A percentile compares a stretch with the other conserved stretches of the same genome.
These are phyloP conservation scores for Julus scanicus DNA, from an alignment of 2,888 invertebrate genomes.

Conservation along the genomic window DNA sequence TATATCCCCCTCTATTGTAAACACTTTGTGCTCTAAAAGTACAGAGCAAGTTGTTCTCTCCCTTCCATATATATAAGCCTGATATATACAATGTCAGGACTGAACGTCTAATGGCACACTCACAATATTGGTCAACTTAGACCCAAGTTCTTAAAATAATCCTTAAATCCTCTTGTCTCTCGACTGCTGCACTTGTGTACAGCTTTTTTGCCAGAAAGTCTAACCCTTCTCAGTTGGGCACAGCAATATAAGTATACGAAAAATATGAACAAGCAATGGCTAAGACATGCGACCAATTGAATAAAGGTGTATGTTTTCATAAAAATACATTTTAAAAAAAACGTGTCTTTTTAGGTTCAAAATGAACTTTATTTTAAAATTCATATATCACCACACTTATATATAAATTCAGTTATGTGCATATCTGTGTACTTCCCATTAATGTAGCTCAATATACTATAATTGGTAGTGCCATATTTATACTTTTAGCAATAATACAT, in stretches of 20 bases:
- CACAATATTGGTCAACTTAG: conserved; percentile 42
- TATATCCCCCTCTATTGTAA: not conserved
- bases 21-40: not conserved
- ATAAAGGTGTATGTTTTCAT: too few species aligned
- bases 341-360: too few species aligned
- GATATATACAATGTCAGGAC: conserved; percentile 36
- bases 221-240: not conserved
- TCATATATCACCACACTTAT: too few species aligned
- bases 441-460: too few species aligned
- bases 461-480: too few species aligned
- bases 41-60: not conserved
- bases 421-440: too few species aligned
- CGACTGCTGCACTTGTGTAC: conserved; percentile 2
- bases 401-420: too few species aligned
- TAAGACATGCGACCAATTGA: too few species aligned
- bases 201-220: not conserved
- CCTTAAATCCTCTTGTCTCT: conserved; percentile 36
- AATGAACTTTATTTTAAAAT: too few species aligned
- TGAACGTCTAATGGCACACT: conserved; percentile 39
- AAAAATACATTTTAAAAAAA: too few species aligned
- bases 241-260: not conserved
- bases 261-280: too few species aligned
- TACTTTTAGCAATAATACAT: too few species aligned
- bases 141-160: conserved; percentile 36
- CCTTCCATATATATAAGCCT: conserved; percentile 3